phyloP scores from a whole-genome alignment of 1,140 invertebrate genomes.

The Aphis gossypii region DNA sequence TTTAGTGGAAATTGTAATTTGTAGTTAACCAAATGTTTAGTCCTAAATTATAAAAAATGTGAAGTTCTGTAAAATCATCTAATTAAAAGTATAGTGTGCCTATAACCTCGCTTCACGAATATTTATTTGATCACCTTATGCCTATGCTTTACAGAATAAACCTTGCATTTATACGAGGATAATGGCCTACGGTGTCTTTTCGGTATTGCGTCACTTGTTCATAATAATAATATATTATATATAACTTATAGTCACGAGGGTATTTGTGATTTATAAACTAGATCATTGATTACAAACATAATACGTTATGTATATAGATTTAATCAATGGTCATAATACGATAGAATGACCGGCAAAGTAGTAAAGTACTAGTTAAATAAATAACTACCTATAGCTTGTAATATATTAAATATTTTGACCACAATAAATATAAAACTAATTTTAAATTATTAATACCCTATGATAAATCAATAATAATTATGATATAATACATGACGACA shows the following conservation, averaged over 20 bases:
- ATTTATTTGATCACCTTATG: not conserved
- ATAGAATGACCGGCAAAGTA: not conserved
- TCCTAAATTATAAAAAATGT: not conserved
- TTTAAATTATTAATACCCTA: not conserved
- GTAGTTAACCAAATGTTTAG: not conserved
- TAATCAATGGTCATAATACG: not conserved
- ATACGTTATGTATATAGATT: not conserved
- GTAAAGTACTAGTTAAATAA: not conserved
- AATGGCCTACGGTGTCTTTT: not conserved
- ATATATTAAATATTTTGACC: not conserved
- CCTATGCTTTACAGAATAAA: not conserved
- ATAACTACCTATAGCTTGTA: not conserved
- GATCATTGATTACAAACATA: not conserved
- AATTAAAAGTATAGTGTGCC: not conserved
- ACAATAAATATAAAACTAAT: not conserved
- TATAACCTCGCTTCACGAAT: not conserved
- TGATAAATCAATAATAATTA: not conserved
- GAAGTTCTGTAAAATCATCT: not conserved
- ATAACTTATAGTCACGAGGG: constrained; percentile 16
- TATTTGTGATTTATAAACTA: constrained; percentile 34
- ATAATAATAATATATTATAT: not conserved
- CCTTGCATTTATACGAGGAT: not conserved
- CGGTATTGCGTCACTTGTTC: constrained; percentile 28
- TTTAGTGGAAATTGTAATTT: not conserved
- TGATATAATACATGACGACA: not conserved